phyloP scores from a whole-genome alignment of 2,797 vertebrate species.

The Thamnophis elegans region DNA sequence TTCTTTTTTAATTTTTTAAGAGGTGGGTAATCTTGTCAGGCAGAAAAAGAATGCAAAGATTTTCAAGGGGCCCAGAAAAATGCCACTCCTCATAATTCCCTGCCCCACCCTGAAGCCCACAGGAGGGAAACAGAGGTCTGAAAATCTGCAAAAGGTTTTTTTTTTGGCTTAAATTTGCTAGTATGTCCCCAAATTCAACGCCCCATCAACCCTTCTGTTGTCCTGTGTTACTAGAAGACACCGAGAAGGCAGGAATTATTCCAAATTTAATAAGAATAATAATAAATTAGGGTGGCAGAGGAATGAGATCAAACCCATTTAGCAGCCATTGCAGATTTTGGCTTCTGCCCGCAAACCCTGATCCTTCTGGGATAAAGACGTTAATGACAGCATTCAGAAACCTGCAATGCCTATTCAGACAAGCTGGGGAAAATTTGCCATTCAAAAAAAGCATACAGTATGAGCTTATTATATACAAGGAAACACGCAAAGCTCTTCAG shows the following conservation, averaged over 20 bases:
- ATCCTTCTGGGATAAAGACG: neutral
- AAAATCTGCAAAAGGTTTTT: neutral
- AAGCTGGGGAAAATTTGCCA: neutral
- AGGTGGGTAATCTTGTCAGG: neutral
- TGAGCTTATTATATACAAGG: neutral
- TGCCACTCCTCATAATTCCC: neutral
- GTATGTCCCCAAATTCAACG: neutral
- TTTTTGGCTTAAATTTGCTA: neutral
- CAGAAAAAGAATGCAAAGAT: neutral
- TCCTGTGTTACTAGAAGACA: neutral
- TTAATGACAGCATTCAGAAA: neutral
- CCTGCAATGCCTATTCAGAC: neutral
- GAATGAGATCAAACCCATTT: neutral
- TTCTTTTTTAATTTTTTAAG: neutral
- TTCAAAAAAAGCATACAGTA: neutral
- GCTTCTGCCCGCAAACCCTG: neutral
- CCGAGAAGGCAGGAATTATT: neutral
- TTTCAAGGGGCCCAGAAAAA: neutral
- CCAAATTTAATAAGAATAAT: neutral
- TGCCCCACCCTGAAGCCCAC: neutral
- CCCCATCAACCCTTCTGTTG: neutral
- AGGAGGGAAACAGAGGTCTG: neutral
- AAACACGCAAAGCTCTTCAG: neutral
- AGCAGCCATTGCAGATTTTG: neutral
- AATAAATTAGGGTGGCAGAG: neutral